Evolutionary conservation across 1,140 invertebrate species (phyloP).

Genomic region (Eufriesea mexicana): DNA sequence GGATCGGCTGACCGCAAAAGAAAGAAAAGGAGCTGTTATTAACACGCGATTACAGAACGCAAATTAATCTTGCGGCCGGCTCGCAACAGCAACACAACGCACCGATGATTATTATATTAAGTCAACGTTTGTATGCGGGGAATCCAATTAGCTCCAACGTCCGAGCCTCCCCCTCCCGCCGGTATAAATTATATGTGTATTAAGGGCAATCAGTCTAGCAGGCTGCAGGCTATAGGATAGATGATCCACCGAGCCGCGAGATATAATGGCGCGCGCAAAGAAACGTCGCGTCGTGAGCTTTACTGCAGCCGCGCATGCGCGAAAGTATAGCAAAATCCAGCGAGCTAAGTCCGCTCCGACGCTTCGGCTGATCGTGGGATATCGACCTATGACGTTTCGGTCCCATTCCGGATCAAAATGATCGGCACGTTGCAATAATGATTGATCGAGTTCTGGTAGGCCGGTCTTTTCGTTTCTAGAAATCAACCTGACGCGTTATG

Average conservation of each 20-base stretch:
- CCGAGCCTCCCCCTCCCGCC: neutral
- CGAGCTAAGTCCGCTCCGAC: slow-evolving; percentile 13
- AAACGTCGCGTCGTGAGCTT: slow-evolving; percentile 20
- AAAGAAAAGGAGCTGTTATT: slow-evolving; percentile 63
- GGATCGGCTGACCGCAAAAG: slow-evolving; percentile 15
- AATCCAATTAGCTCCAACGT: slow-evolving; percentile 52
- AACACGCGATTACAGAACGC: slow-evolving; percentile 63
- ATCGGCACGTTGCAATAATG: slow-evolving; percentile 24
- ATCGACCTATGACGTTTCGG: slow-evolving; percentile 44
- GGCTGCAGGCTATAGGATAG: slow-evolving; percentile 29
- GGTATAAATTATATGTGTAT: slow-evolving; percentile 71
- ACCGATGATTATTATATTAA: slow-evolving; percentile 70
- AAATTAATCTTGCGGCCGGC: slow-evolving; percentile 61
- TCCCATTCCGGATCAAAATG: slow-evolving; percentile 21
- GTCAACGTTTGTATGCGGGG: slow-evolving; percentile 43
- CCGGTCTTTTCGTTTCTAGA: slow-evolving; percentile 19
- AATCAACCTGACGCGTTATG: slow-evolving; percentile 1
- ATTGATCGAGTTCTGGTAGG: slow-evolving; percentile 22
- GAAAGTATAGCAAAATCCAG: slow-evolving; percentile 33
- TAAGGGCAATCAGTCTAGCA: slow-evolving; percentile 66
- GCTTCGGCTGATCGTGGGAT: slow-evolving; percentile 44
- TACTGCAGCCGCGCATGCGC: slow-evolving; percentile 23
- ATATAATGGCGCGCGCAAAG: slow-evolving; percentile 24
- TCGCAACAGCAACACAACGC: slow-evolving; percentile 12
- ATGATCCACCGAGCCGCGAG: slow-evolving; percentile 17